Percentiles rank a stretch among this genome's conserved stretches.
phyloP scores from a whole-genome alignment of 1,140 invertebrate species.

The Platyscapa corneri region DNA sequence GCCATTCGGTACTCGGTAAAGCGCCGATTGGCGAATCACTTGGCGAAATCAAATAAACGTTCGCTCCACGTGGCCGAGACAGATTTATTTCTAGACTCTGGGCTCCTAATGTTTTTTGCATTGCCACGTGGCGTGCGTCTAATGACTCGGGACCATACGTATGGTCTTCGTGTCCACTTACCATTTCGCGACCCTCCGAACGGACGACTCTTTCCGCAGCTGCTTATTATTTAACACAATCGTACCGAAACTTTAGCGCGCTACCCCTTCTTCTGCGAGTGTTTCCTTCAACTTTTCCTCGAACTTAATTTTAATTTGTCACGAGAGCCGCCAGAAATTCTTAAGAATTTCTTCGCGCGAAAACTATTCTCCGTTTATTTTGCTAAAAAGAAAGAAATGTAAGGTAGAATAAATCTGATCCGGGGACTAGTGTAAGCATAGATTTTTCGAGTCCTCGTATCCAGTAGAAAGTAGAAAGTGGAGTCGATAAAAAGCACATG shows the following conservation, averaged over 20 bases:
- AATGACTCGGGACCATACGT: conserved; percentile 43
- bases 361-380: background rate
- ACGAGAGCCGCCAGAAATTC: background rate
- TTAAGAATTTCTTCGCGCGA: background rate
- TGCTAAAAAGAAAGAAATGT: too few relatives aligned
- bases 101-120: conserved; percentile 60
- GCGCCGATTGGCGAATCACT: conserved; percentile 1
- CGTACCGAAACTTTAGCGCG: background rate
- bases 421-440: background rate
- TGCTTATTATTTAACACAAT: conserved; percentile 2
- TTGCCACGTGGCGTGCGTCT: conserved; percentile 61
- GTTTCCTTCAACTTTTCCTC: background rate
- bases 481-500: background rate
- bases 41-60: background rate
- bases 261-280: background rate
- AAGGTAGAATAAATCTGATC: background rate
- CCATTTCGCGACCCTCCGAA: conserved; percentile 49
- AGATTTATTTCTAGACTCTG: conserved; percentile 35
- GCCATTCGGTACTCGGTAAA: background rate
- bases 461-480: background rate
- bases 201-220: background rate
- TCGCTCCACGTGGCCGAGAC: background rate
- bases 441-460: background rate
- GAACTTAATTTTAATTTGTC: background rate
- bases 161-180: conserved; percentile 54